Conservation (phyloP, 2,113 vertebrate genomes). For the Sapayoa aenigma region DNA sequence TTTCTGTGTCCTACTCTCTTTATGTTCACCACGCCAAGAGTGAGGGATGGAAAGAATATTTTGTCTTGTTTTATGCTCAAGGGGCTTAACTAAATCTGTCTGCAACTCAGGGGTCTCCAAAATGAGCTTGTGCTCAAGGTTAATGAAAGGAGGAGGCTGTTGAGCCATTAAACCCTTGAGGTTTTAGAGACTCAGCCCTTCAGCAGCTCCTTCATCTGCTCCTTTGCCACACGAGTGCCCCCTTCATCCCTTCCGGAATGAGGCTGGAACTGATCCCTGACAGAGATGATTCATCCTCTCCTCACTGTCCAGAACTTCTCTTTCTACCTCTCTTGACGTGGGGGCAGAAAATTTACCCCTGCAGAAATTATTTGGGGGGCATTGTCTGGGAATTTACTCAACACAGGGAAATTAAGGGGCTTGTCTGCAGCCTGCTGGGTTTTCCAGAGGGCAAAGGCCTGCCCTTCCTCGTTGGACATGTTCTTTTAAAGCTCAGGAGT, state of each 20-base stretch:
- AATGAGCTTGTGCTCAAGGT: neutral
- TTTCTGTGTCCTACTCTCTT: neutral
- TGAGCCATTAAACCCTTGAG: neutral
- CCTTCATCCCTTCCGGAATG: fast-evolving
- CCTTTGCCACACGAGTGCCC: no score
- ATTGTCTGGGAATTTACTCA: neutral
- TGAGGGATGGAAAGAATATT: neutral
- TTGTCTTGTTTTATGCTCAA: neutral
- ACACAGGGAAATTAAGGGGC: neutral
- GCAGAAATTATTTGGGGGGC: neutral
- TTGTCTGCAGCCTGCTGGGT: neutral
- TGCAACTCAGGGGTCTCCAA: neutral
- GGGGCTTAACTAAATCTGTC: neutral
- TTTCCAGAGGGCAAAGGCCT: neutral
- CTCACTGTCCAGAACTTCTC: neutral
- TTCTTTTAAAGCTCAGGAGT: neutral
- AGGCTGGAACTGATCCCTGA: neutral
- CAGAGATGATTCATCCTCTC: neutral
- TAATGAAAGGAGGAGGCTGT: neutral
- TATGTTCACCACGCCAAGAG: neutral
- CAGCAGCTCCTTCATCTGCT: no score
- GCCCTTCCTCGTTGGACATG: neutral
- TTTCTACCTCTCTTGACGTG: neutral
- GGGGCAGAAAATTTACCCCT: neutral
- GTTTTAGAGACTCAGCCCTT: neutral